Evolutionary conservation across 2,888 invertebrate genomes (phyloP).

Genomic region (Amphipoea oculea): DNA sequence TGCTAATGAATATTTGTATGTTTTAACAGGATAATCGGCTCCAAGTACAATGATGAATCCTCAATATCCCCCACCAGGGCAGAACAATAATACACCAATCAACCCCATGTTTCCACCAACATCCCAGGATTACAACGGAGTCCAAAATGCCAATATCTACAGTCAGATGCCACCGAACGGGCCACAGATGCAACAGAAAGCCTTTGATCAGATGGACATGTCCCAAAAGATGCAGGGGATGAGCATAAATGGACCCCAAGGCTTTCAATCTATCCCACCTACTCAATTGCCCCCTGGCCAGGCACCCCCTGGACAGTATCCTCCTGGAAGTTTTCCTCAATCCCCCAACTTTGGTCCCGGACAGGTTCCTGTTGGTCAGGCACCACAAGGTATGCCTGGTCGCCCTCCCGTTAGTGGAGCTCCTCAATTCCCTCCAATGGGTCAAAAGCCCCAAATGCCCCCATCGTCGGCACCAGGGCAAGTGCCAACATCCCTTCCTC

Average conservation of each 20-base stretch:
- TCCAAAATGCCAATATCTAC: slow-evolving; percentile 84
- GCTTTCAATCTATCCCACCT: slow-evolving; percentile 78
- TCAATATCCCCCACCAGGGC: slow-evolving; percentile 87
- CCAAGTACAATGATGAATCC: slow-evolving; percentile 86
- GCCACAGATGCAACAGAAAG: slow-evolving; percentile 64
- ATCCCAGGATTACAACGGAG: slow-evolving; percentile 85
- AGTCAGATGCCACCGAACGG: slow-evolving; percentile 77
- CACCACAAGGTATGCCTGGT: slow-evolving; percentile 67
- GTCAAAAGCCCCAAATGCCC: slow-evolving; percentile 74
- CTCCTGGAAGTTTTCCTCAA: slow-evolving; percentile 77
- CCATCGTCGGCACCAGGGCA: slow-evolving; percentile 75
- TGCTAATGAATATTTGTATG: background rate
- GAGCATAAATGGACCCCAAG: slow-evolving; percentile 84
- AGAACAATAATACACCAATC: slow-evolving; percentile 85
- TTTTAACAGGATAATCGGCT: slow-evolving; percentile 75
- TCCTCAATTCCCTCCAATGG: slow-evolving; percentile 71
- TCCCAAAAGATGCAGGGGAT: slow-evolving; percentile 88
- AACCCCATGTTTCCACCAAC: slow-evolving; percentile 83
- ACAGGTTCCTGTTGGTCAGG: slow-evolving; percentile 70
- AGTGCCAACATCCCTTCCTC: slow-evolving; percentile 55
- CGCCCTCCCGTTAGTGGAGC: slow-evolving; percentile 74
- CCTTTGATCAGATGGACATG: slow-evolving; percentile 79
- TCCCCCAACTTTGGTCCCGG: slow-evolving; percentile 75
- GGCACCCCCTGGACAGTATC: slow-evolving; percentile 78
- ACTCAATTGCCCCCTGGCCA: slow-evolving; percentile 82